Percentiles rank a stretch among this genome's conserved stretches.
Evolutionary conservation across 1,140 invertebrate species (phyloP).

Genomic region (Trachymyrmex cornetzi): DNA sequence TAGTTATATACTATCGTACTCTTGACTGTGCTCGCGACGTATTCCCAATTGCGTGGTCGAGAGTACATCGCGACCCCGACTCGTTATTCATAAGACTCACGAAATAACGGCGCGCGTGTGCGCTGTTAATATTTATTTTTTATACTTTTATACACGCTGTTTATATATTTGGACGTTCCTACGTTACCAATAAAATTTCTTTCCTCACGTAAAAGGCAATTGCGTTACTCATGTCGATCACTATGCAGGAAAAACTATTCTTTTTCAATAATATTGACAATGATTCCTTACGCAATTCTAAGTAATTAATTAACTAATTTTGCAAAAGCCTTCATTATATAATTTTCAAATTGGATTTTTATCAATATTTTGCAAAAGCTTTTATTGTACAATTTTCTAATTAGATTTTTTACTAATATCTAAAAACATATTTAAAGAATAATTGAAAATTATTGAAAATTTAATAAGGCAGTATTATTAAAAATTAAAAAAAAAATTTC

Average conservation of each 20-base stretch:
- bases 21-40: neutral
- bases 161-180: conserved; percentile 61
- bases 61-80: conserved; percentile 34
- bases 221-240: neutral
- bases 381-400: neutral
- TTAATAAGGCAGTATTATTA: too few species aligned
- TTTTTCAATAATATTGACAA: neutral
- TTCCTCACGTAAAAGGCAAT: conserved; percentile 48
- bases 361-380: too few species aligned
- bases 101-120: conserved; percentile 37
- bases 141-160: conserved; percentile 80
- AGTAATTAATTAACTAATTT: conserved; percentile 1
- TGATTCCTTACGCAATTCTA: neutral
- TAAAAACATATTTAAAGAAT: too few species aligned
- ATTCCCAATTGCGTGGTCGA: conserved; percentile 9
- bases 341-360: too few species aligned
- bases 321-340: neutral
- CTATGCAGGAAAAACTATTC: neutral
- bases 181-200: conserved; percentile 71
- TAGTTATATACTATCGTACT: conserved; percentile 14
- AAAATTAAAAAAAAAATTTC: neutral
- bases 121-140: conserved; percentile 78
- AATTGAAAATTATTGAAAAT: too few species aligned
- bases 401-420: too few species aligned
- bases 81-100: conserved; percentile 61